Evolutionary conservation across 2,797 vertebrate genomes (phyloP), one percentile per base, ranked within the genome.

Genomic region (Anableps anableps): DNA sequence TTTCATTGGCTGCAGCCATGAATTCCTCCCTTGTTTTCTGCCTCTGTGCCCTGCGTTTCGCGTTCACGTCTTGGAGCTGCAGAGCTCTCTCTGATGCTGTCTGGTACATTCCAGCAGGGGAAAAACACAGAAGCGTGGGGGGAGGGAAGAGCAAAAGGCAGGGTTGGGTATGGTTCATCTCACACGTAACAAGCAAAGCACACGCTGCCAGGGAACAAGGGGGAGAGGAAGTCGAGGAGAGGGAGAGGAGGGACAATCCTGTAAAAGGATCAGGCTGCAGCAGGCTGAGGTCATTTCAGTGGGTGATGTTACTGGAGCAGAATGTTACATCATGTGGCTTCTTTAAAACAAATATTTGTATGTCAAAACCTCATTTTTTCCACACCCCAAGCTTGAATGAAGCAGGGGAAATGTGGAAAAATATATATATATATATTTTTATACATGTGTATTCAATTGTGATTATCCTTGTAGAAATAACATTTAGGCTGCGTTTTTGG

Each of bases 191-290:
- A 80, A 17, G 75, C 60, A 29, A 34, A 80, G 45, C 14, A 4
- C 55, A 68, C 26, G 74, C 75, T 72, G 76, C 78, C 81, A 80
- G 77, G 72, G 79, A 36, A 70, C 83, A 73, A 80, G 31, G 85
- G 75, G 62, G 80, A 86, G 92, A 86, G 92, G 89, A 89, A 86
- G 77, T 81, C 78, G 85, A 85, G 87, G 88, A 85, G 88, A 84
- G 77, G 74, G 47, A 84, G 87, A 86, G 88, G 88, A 86, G 86
- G 91, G 84, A 74, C 89, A 75, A 79, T 86, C 88, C 83, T 75
- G 64, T 89, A 83, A 91, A 83, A 90, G 88, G 89, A 90, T 94
- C 89, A 83, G 85, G 90, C 92, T 91, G 26, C 92, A 88, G 79
- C 26, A 76, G 78, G 75, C 77, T 74, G 88, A 93, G 88, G 85